phyloP scores from a whole-genome alignment of 2,888 invertebrate genomes.

The Aleiodes alternator region DNA sequence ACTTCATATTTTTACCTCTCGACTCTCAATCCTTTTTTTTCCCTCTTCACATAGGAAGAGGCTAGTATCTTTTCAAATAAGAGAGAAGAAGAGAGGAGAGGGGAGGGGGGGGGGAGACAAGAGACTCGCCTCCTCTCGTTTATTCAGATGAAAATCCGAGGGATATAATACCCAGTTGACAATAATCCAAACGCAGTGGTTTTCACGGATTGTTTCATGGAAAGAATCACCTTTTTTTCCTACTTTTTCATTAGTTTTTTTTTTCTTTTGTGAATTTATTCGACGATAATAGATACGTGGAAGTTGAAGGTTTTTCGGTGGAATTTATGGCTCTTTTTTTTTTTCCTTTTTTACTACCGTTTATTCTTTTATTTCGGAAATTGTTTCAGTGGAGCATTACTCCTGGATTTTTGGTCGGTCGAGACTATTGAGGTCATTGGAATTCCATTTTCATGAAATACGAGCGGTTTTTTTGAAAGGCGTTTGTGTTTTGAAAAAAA shows the following conservation, averaged over 20 bases:
- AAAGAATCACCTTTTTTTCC: neutral
- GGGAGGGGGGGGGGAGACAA: neutral
- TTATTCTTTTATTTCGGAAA: too few species aligned
- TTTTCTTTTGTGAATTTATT: neutral
- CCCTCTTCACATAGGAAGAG: conserved; percentile 24
- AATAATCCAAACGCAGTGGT: conserved; percentile 41
- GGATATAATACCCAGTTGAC: conserved; percentile 33
- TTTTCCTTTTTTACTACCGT: too few species aligned
- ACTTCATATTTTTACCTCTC: conserved; percentile 27
- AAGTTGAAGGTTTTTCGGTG: neutral
- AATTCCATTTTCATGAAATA: too few species aligned
- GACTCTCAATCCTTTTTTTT: conserved; percentile 26
- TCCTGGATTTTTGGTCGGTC: too few species aligned
- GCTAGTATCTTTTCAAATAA: too few species aligned
- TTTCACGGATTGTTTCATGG: conserved; percentile 38
- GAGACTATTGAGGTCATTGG: too few species aligned
- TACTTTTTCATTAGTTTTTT: neutral
- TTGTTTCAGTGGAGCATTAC: too few species aligned
- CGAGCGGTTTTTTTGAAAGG: too few species aligned
- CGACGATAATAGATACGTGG: too few species aligned
- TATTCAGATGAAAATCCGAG: conserved; percentile 16
- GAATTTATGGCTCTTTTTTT: too few species aligned
- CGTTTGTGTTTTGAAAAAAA: too few species aligned
- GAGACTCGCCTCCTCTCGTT: neutral
- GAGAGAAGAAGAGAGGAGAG: conserved; percentile 13